These are phyloP conservation scores for Serranus cabrilla DNA, from an alignment of 2,797 vertebrate genomes.

Conservation along the genomic window DNA sequence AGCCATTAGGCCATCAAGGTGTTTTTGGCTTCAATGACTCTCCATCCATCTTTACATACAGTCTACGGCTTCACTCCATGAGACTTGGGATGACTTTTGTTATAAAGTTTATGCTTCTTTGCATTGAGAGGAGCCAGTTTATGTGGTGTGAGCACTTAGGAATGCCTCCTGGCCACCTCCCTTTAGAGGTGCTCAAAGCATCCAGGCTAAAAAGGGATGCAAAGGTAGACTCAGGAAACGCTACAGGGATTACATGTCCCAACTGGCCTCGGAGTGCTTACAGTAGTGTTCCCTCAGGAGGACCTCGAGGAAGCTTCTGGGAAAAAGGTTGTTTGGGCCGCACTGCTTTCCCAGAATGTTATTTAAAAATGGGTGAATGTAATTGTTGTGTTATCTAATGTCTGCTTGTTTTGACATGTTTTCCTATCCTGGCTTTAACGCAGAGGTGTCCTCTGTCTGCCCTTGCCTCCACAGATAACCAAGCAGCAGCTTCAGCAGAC, in stretches of 20 bases:
- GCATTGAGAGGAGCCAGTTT: background rate
- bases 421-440: conserved; percentile 13
- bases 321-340: background rate
- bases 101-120: conserved; percentile 18
- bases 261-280: conserved; percentile 3
- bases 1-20: no score
- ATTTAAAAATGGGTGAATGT: conserved; percentile 6
- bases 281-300: conserved; percentile 1
- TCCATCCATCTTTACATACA: no score
- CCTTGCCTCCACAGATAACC: conserved; percentile 89
- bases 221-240: conserved; percentile 29
- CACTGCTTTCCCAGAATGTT: background rate
- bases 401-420: conserved; percentile 41
- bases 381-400: background rate
- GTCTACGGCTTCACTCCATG: conserved; percentile 1
- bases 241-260: conserved; percentile 15
- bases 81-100: conserved; percentile 21
- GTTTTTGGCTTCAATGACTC: no score
- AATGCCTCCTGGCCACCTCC: background rate
- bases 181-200: conserved; percentile 6
- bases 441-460: conserved; percentile 42
- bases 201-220: conserved; percentile 23
- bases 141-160: conserved; percentile 4
- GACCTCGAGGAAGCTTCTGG: conserved; percentile 4
- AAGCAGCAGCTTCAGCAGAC: conserved; percentile 99